These are phyloP conservation scores for Meliscaeva auricollis DNA, from an alignment of 2,888 invertebrate genomes.

Conservation along the genomic window DNA sequence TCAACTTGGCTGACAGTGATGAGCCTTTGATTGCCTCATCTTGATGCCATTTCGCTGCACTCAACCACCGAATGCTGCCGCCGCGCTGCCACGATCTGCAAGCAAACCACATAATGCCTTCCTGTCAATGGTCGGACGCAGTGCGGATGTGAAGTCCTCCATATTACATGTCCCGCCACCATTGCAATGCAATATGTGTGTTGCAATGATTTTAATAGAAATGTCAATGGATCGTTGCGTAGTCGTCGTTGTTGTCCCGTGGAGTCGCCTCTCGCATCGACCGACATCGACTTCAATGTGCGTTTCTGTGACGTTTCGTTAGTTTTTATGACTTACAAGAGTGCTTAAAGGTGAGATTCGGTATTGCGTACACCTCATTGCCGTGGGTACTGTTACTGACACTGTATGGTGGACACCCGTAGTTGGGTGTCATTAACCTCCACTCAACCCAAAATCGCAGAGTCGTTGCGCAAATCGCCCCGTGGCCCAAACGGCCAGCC, in stretches of 20 bases:
- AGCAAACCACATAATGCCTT: conserved; percentile 58
- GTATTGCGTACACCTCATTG: conserved; percentile 21
- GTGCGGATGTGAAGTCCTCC: conserved; percentile 51
- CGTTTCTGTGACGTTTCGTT: conserved; percentile 58
- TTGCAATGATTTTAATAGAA: conserved; percentile 76
- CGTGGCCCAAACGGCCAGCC: no score
- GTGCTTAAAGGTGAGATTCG: conserved; percentile 53
- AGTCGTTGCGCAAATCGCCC: conserved; percentile 45
- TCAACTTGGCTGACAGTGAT: conserved; percentile 72
- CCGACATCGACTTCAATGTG: conserved; percentile 27
- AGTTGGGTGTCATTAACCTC: conserved; percentile 67
- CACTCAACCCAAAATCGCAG: conserved; percentile 42
- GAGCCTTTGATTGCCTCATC: conserved; percentile 76
- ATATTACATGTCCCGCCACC: conserved; percentile 55
- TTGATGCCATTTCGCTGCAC: conserved; percentile 56
- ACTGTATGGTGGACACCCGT: conserved; percentile 57
- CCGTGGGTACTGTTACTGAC: conserved; percentile 56
- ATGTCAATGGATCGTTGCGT: conserved; percentile 70
- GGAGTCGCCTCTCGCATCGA: conserved; percentile 46
- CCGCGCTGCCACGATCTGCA: no score
- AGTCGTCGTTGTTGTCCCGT: conserved; percentile 41
- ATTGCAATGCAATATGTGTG: conserved; percentile 50
- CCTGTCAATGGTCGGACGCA: conserved; percentile 49
- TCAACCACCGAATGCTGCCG: not conserved
- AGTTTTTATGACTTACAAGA: conserved; percentile 55